These are phyloP conservation scores for Cantharis nigra DNA, from an alignment of 2,888 invertebrate species.

Conservation along the genomic window DNA sequence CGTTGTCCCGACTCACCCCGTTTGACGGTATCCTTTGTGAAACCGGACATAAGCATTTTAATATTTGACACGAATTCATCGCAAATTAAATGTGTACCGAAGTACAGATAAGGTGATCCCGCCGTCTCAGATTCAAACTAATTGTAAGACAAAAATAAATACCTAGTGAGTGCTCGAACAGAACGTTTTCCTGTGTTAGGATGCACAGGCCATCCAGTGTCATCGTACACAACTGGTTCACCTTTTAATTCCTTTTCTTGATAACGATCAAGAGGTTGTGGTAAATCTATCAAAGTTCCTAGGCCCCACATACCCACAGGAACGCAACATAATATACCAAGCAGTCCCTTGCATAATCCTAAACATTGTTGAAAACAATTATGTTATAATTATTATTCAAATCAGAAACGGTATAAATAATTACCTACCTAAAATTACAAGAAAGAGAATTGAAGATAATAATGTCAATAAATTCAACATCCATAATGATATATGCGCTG, in stretches of 20 bases:
- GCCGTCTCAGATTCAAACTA: no score
- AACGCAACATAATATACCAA: slow-evolving; percentile 33
- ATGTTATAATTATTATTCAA: neutral
- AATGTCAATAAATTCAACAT: neutral
- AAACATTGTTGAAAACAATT: neutral
- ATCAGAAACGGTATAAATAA: neutral
- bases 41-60: no score
- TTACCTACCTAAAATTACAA: neutral
- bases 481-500: neutral
- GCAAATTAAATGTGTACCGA: no score
- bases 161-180: slow-evolving; percentile 52
- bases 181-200: slow-evolving; percentile 50
- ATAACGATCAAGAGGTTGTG: slow-evolving; percentile 43
- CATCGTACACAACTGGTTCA: slow-evolving; percentile 46
- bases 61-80: no score
- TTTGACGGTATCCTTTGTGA: no score
- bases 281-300: slow-evolving; percentile 39
- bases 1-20: no score
- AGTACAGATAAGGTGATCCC: no score
- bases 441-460: neutral
- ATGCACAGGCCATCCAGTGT: slow-evolving; percentile 49
- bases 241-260: slow-evolving; percentile 46
- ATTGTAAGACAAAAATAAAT: slow-evolving; percentile 14
- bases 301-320: slow-evolving; percentile 42
- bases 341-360: slow-evolving; percentile 37